Evolutionary conservation across 2,113 vertebrate species (phyloP), one percentile per base, ranked within the genome.

Genomic region (Xiphorhynchus elegans): DNA sequence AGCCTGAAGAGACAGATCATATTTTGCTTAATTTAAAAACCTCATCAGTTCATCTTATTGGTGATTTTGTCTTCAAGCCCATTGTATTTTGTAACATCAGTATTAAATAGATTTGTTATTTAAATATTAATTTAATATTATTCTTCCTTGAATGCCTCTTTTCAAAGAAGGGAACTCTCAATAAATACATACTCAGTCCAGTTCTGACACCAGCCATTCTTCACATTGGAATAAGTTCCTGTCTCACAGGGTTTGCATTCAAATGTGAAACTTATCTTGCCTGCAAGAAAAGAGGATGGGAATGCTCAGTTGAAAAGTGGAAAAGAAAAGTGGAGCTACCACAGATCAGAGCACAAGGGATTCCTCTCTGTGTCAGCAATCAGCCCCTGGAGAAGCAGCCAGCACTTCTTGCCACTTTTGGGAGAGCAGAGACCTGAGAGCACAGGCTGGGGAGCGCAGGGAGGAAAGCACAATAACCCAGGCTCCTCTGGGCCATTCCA

Each of bases 141-240:
- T 17, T 19, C 15, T 17, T 19, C 18, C 53, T 31, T 9, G 21
- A 14, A 7, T 7, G 20, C 6, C 1, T 33, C 3, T 49, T 26
- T 53, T 42, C 67, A 53, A 44, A 59, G 53, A 29, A 67, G 37
- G 50, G 29, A 40, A 55, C 47, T 3, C n/a, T 9, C 23, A 40
- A 5, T 26, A 42, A 53, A 66, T 37, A 72, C 94, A 29, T 79
- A 98, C 98, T 98, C 62, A 17, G 97, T 84, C 97, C 97, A 97
- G 29, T 96, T 97, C 13, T 11, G 89, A 75, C 98, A 98, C 87
- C 39, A 94, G 56, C 94, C 87, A 15, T 76, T 92, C 4, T 7
- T 77, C 17, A 70, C 83, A 6, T 68, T 42, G 0, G 97, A 98
- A 47, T 96, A 98, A 46, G 97, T 98, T 49, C 97, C 97, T 2